Base-by-base conservation (phyloP, 2,888 invertebrate species). In the Chymomyza fuscimana region DNA sequence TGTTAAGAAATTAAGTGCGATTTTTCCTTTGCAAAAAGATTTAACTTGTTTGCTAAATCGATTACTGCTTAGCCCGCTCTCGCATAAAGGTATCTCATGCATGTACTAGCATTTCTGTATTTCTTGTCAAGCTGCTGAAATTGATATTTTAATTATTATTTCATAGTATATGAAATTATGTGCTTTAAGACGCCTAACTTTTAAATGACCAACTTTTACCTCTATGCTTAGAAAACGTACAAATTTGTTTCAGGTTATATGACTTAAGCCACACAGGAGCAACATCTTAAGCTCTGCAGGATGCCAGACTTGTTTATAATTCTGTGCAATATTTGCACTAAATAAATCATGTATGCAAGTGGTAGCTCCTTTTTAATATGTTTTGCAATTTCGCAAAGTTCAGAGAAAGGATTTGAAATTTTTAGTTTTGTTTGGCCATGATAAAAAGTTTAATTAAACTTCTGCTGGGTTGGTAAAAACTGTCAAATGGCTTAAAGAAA, bases 71-170 rank as follows among this genome's bases (percentile, higher is more conserved):
- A 32, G 32, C 7, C 32, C 7, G 32, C 51, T 4, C 51, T 51
- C 51, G 54, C 9, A 16, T 16, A 12, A 3, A 10, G 3, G 73
- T 50, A 62, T 59, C 58, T 54, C 52, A 58, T 54, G 46, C n/a
- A 19, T 46, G 2, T 60, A 59, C 29, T 5, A 25, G 3, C 25
- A 25, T 60, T 51, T 50, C 12, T 69, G 50, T 52, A 46, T 46
- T 19, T 40, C 40, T 32, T 81, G 86, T 75, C 83, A 75, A 73
- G 80, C 70, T 72, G 72, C 71, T 76, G 82, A 79, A 84, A 84
- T 75, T 86, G 83, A 84, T 82, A 82, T 84, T 84, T 84, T 86
- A 84, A 84, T 84, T 84, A 84, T 80, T 86, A 82, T 76, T 76
- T 52, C 75, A 32, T 32, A 32, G 74, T 73, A 71, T 70, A 70